Conservation (phyloP, 2,797 vertebrate genomes). For the Neopelma chrysocephalum region DNA sequence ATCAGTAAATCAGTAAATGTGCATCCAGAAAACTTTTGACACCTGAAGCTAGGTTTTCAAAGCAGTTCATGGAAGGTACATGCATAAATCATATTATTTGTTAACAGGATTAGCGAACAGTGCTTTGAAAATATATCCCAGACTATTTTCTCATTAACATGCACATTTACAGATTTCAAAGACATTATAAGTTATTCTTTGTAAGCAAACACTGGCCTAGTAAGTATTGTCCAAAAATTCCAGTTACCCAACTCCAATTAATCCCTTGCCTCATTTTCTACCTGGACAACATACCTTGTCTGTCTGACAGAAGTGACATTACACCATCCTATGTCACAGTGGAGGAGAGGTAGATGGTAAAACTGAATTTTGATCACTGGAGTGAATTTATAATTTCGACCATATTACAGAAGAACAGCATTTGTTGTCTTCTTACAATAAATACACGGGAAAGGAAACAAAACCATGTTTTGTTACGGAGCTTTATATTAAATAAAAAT, state of each 20-base stretch:
- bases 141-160: not conserved
- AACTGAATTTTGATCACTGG: not conserved
- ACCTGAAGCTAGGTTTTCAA: constrained; percentile 12
- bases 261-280: not conserved
- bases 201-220: not conserved
- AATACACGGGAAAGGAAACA: not conserved
- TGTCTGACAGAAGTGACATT: not conserved
- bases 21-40: not conserved
- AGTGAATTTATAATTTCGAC: not conserved
- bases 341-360: not conserved
- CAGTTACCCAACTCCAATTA: not conserved
- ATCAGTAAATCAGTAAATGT: not conserved
- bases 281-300: not conserved
- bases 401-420: not conserved
- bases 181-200: not conserved
- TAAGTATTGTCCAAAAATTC: not conserved
- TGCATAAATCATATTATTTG: constrained; percentile 41
- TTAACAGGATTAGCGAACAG: constrained; percentile 39
- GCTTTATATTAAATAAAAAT: not conserved
- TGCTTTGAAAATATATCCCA: constrained; percentile 30
- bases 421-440: not conserved
- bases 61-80: not conserved
- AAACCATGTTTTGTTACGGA: not conserved
- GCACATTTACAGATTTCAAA: not conserved
- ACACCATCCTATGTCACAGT: not conserved